These are phyloP conservation scores for Ochlodes sylvanus DNA, from an alignment of 2,888 invertebrate genomes.

Conservation along the genomic window DNA sequence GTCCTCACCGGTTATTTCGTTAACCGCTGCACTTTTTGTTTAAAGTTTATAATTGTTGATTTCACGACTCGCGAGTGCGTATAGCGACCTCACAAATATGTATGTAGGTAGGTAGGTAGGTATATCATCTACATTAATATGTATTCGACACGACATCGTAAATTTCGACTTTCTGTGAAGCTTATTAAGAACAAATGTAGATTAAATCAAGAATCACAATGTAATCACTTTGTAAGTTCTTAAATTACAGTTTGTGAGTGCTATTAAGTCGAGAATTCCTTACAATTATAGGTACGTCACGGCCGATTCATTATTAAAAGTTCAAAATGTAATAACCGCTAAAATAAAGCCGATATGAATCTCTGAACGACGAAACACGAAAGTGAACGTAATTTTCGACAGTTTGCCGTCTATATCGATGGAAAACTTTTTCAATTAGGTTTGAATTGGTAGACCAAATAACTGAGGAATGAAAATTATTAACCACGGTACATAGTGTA, in stretches of 20 bases:
- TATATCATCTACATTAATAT: slow-evolving; percentile 19
- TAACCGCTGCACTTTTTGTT: slow-evolving; percentile 64
- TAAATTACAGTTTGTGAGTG: slow-evolving; percentile 59
- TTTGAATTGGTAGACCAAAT: slow-evolving; percentile 54
- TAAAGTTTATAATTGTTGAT: slow-evolving; percentile 49
- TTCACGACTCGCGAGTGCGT: slow-evolving; percentile 49
- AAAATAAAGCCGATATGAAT: slow-evolving; percentile 72
- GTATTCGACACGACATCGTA: slow-evolving; percentile 9
- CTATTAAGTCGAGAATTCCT: slow-evolving; percentile 53
- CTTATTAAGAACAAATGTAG: slow-evolving; percentile 41
- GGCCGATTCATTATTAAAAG: slow-evolving; percentile 72
- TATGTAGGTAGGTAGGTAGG: too few relatives aligned
- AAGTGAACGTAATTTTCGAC: slow-evolving; percentile 74
- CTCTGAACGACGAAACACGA: slow-evolving; percentile 64
- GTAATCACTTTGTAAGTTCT: slow-evolving; percentile 67
- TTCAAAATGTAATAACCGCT: slow-evolving; percentile 75
- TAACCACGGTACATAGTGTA: background rate
- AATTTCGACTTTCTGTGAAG: slow-evolving; percentile 23
- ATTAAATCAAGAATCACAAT: slow-evolving; percentile 38
- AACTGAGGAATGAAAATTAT: slow-evolving; percentile 52
- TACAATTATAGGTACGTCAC: slow-evolving; percentile 57
- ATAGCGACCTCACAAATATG: slow-evolving; percentile 12
- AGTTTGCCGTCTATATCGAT: slow-evolving; percentile 69
- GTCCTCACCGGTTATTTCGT: slow-evolving; percentile 53
- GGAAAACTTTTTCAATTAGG: slow-evolving; percentile 82